phyloP scores from a whole-genome alignment of 2,888 invertebrate genomes.

The Amorpha juglandis region DNA sequence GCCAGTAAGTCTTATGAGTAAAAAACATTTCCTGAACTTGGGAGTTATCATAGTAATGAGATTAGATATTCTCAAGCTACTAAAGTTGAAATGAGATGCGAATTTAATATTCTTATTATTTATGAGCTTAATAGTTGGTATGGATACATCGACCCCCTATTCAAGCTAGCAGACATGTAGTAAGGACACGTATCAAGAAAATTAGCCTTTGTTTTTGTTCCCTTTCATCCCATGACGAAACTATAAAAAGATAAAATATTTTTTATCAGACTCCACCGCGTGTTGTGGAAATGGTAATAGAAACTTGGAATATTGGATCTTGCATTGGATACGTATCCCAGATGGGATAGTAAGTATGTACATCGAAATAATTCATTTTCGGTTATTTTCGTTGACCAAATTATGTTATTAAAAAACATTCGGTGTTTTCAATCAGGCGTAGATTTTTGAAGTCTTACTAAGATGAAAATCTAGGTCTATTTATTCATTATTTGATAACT shows the following conservation, averaged over 20 bases:
- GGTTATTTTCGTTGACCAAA: background rate
- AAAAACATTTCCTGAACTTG: no score
- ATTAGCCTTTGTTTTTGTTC: slow-evolving; percentile 48
- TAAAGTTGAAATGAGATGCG: no score
- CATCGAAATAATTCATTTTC: slow-evolving; percentile 17
- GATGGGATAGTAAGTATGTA: no score
- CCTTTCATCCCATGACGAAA: slow-evolving; percentile 37
- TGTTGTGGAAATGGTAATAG: background rate
- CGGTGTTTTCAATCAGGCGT: no score
- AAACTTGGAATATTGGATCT: background rate
- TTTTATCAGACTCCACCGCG: slow-evolving; percentile 29
- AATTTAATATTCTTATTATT: background rate
- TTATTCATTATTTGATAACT: no score
- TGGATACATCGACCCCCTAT: background rate
- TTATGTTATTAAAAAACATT: no score
- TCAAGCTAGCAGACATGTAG: slow-evolving; percentile 19
- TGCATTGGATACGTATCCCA: no score
- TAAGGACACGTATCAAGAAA: slow-evolving; percentile 38
- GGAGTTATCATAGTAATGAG: no score
- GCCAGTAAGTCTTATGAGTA: no score
- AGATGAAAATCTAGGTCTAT: no score
- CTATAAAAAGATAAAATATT: slow-evolving; percentile 35
- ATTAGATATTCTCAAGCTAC: no score
- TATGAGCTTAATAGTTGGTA: background rate
- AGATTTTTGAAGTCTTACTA: no score